Percentiles rank a stretch among this genome's conserved stretches.
phyloP scores from a whole-genome alignment of 2,797 vertebrate genomes.

The Pampus argenteus region DNA sequence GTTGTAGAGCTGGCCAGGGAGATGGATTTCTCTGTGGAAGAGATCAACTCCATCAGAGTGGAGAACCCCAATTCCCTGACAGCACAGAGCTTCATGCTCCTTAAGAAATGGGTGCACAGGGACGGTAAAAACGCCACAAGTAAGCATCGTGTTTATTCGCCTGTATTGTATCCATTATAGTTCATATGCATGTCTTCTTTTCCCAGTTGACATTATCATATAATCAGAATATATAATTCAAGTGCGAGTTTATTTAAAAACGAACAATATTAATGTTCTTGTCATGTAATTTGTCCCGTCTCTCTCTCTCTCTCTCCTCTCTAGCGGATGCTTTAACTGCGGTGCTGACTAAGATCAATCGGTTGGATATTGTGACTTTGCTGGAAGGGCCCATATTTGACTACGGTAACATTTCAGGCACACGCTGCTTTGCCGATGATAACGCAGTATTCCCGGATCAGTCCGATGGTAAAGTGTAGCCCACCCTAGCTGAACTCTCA shows the following conservation, averaged over 20 bases:
- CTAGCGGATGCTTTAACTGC: constrained; percentile 98
- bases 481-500: constrained; percentile 86
- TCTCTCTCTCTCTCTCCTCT: constrained; percentile 67
- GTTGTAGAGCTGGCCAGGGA: constrained; percentile 96
- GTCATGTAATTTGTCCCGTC: background rate
- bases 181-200: background rate
- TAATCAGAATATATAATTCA: constrained; percentile 1
- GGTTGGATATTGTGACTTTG: constrained; percentile 99
- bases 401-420: constrained; percentile 99
- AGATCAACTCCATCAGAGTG: constrained; percentile 99
- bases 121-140: constrained; percentile 99
- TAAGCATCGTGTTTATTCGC: constrained; percentile 80
- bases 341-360: constrained; percentile 99
- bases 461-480: constrained; percentile 96
- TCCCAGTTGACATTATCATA: background rate
- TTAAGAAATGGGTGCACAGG: constrained; percentile 99
- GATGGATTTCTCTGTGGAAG: constrained; percentile 98
- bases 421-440: constrained; percentile 99
- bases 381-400: constrained; percentile 99
- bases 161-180: background rate
- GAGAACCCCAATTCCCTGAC: constrained; percentile 99
- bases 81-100: constrained; percentile 98
- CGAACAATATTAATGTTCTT: background rate
- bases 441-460: constrained; percentile 97
- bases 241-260: background rate